Evolutionary conservation across 35 echinoderm and acorn worm species (phyloP).

Genomic region (Apostichopus parvimensis): DNA sequence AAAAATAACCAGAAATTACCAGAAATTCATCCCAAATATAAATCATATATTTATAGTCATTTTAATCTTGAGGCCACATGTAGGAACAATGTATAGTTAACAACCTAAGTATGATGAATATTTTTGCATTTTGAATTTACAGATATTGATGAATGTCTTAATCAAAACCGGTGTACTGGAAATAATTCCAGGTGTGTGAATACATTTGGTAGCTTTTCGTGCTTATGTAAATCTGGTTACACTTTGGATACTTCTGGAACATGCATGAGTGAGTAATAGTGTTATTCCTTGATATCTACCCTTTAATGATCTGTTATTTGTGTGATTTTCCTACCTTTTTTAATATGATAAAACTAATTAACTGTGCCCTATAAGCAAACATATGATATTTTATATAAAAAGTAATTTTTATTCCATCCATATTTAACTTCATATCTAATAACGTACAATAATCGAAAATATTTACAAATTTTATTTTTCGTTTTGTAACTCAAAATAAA

Average conservation of each 20-base stretch:
- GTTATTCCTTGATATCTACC: not conserved
- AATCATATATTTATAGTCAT: not conserved
- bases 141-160: not conserved
- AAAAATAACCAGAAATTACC: not conserved
- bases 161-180: not conserved
- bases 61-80: not conserved
- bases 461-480: too few relatives aligned
- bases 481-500: not conserved
- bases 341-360: too few relatives aligned
- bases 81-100: too few relatives aligned
- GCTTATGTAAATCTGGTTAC: conserved; percentile 28
- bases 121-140: not conserved
- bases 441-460: too few relatives aligned
- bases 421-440: too few relatives aligned
- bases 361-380: too few relatives aligned
- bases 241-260: not conserved
- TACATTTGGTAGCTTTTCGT: conserved; percentile 13
- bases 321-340: too few relatives aligned
- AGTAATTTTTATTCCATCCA: too few relatives aligned
- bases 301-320: not conserved
- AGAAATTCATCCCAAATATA: not conserved
- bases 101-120: too few relatives aligned
- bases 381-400: too few relatives aligned
- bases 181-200: conserved; percentile 5
- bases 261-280: not conserved